Evolutionary conservation across 1,140 invertebrate genomes (phyloP).

Genomic region (Diplogasteroides magnus): DNA sequence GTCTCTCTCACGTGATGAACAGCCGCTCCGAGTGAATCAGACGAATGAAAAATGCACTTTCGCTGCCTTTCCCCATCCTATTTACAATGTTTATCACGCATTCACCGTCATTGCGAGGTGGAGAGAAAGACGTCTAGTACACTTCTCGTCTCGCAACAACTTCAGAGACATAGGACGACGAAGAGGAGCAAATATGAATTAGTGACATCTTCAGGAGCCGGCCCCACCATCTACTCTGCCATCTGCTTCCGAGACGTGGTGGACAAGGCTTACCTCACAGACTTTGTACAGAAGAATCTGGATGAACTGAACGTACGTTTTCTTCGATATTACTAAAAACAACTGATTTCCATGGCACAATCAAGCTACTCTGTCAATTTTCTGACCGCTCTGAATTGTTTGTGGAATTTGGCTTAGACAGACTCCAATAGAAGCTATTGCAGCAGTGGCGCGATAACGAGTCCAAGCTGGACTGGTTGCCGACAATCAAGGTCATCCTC

Average conservation of each 20-base stretch:
- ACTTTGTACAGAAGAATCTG: constrained; percentile 38
- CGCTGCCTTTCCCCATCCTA: no score
- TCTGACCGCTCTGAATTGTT: no score
- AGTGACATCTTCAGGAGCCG: background rate
- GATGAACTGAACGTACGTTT: constrained; percentile 35
- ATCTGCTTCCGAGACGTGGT: constrained; percentile 44
- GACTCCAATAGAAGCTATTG: background rate
- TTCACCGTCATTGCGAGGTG: no score
- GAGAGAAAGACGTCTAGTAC: background rate
- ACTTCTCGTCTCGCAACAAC: background rate
- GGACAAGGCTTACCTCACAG: constrained; percentile 36
- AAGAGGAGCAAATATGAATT: background rate
- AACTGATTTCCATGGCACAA: background rate
- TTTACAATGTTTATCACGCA: no score
- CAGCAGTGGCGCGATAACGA: background rate
- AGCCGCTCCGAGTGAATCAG: no score
- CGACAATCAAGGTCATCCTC: constrained; percentile 28
- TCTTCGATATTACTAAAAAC: background rate
- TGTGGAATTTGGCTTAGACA: no score
- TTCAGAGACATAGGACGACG: constrained; percentile 1
- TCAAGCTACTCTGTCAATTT: no score
- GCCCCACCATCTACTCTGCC: constrained; percentile 46
- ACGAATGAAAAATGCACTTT: no score
- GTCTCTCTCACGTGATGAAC: no score
- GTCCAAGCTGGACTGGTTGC: constrained; percentile 26